Base-by-base conservation (phyloP, 2,888 invertebrate genomes). In the Lathronympha strigana region DNA sequence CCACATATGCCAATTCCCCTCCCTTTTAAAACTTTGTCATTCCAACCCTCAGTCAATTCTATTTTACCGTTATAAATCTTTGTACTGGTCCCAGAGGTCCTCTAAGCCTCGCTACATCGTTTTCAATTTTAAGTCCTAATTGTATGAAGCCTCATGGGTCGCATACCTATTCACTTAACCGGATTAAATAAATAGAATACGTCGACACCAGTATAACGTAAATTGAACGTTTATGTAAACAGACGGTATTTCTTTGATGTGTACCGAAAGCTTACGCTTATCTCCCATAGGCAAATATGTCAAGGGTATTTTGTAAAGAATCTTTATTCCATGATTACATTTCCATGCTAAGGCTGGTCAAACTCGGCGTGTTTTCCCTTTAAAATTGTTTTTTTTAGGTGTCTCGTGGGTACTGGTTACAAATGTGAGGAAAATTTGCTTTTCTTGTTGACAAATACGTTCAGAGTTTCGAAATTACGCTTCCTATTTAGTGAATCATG, bases 51-150 rank as follows among this genome's bases (percentile, higher is more conserved):
- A 38, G 40, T 51, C 53, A 38, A 51, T 60, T 21, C 47, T 28
- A 51, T 43, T 23, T 43, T n/a, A 15, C 28, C 54, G 40, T 54
- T 51, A 63, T 54, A 67, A 67, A 67, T 67, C 58, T 63, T 60
- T 47, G 53, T 28, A 25, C 43, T 25, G 17, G 9, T 63, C 67
- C 55, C 67, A 28, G 8, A 45, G 63, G 67, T 9, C 53, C 40
- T 38, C 47, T 54, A 33, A 54, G 58, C 66, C 19, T 23, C 54
- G 63, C 38, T 43, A 63, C 67, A 69, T 67, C 70, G 68, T 71
- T 71, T 71, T 69, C 69, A 71, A 71, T 71, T 66, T 69, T 68
- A 70, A 62, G 58, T 36, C 68, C 64, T 70, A 70, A 72, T 70
- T 69, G 70, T 67, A 51, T 66, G 45, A 38, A 13, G 36, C 57